Evolutionary conservation across 2,113 vertebrate genomes (phyloP), one percentile per base, ranked within the genome.

Genomic region (Motacilla alba): DNA sequence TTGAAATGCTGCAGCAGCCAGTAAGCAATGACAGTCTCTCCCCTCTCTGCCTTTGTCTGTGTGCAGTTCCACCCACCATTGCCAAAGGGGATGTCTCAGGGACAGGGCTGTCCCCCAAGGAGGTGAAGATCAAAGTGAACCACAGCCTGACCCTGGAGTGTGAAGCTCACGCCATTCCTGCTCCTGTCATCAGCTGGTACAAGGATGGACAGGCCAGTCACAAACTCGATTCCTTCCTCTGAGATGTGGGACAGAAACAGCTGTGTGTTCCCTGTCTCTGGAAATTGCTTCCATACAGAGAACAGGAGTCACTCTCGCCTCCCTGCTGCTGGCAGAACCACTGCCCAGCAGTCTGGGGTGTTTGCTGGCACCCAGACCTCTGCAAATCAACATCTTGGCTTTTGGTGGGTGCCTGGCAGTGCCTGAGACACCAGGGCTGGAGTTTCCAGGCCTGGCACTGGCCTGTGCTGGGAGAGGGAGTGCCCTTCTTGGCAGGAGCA

Each of bases 71-170:
- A 63, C 99, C 99, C 60, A 97, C 98, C 89, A 99, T 99, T 96
- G 98, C 97, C 96, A 99, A 98, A 97, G 98, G 98, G 13, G 98
- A 98, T 58, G 88, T 98, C 64, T 95, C 98, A 30, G 98, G 98
- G 23, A 96, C 97, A 55, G 98, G 98, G 37, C 95, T 98, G 41
- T 97, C 98, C 15, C 98, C 99, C 13, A 99, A 98, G 95, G 99
- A 99, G 95, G 98, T 99, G 85, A 99, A 99, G 97, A 98, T 99
- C 72, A 99, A 98, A 94, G 98, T 99, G 49, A 99, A 99, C 95
- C 98, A 98, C 97, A 99, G 98, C 11, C 93, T 99, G 90, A 99
- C 98, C 13, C 87, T 99, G 95, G 98, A 99, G 95, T 99, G 99
- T 96, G 98, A 99, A 85, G 99, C 98, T 60, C 98, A 98, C 4